Base-by-base conservation (phyloP, 2,113 vertebrate species). In the Diphyllodes magnificus region DNA sequence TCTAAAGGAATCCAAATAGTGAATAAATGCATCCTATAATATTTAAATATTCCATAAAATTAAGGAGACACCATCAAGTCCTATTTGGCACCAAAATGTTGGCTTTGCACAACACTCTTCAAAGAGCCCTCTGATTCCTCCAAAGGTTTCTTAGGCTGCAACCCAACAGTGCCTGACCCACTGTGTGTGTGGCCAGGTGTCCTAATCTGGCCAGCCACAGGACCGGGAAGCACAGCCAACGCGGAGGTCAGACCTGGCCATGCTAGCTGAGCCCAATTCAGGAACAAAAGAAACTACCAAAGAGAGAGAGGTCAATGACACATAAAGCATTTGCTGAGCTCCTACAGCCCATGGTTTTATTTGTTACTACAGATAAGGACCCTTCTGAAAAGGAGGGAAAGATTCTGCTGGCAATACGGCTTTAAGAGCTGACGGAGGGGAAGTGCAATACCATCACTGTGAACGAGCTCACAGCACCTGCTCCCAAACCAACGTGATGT, bases 401-500 rank as follows among this genome's bases (percentile, higher is more conserved):
- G 64, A 68, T 10, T 14, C 68, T n/a, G 35, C 33, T 40, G 56
- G 83, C 59, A 81, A 27, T 61, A 56, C 10, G 40, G 53, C 87
- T 95, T 95, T 92, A 93, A 90, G 87, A 95, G 65, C 37, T 1
- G 7, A 78, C 5, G 33, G 76, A 95, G 49, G 40, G 60, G 45
- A 39, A 87, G 73, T 23, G 49, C 49, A 10, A 56, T 0, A 11
- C 93, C 84, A 89, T 61, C 42, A 16, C 70, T 19, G 75, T 53
- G 84, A 96, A 86, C 4, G 13, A 82, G 86, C 88, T 85, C 35
- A 7, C 63, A 51, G 78, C 56, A 82, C 95, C 95, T 89, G 88
- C 86, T 94, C 85, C 79, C 90, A 91, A 81, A 59, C 39, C 14
- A 3, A 56, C 2, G 0, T 12, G 65, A 57, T 77, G 90, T 64